A percentile compares a stretch with the other conserved stretches of the same genome.
Evolutionary conservation across 1,140 invertebrate species (phyloP).

Genomic region (Gryllus bimaculatus): DNA sequence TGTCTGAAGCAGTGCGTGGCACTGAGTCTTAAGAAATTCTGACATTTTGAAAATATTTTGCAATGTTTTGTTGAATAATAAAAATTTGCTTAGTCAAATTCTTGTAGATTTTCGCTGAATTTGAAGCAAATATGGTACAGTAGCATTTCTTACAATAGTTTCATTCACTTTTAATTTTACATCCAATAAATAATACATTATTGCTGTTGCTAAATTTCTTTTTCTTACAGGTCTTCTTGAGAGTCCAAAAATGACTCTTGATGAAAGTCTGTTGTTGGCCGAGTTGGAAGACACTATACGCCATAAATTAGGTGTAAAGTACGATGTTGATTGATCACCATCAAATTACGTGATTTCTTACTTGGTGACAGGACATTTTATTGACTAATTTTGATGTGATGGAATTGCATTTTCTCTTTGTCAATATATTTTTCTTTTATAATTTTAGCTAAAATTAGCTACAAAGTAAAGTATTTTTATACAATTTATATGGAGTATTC

Average conservation of each 20-base stretch:
- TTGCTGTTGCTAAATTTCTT: neutral
- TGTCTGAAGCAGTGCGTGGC: too few relatives aligned
- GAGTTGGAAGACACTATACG: slow-evolving; percentile 55
- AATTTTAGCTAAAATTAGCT: too few relatives aligned
- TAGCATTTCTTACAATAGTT: slow-evolving; percentile 27
- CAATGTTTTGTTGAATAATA: neutral
- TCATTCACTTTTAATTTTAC: slow-evolving; percentile 18
- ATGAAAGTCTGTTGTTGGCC: slow-evolving; percentile 50
- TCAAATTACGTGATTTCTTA: too few relatives aligned
- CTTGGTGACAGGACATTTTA: too few relatives aligned
- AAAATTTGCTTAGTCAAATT: neutral
- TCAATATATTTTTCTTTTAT: too few relatives aligned
- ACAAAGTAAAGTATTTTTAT: too few relatives aligned
- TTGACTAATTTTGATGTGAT: too few relatives aligned
- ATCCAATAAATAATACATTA: neutral
- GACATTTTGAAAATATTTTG: neutral
- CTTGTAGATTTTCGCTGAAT: slow-evolving; percentile 23
- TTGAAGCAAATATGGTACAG: slow-evolving; percentile 24
- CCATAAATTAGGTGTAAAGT: slow-evolving; percentile 54
- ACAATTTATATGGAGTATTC: too few relatives aligned
- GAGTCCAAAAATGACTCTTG: slow-evolving; percentile 47
- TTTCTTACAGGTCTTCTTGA: slow-evolving; percentile 48
- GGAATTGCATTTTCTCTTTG: too few relatives aligned
- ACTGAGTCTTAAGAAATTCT: neutral
- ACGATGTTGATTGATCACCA: slow-evolving; percentile 37